Base-by-base conservation (phyloP, 2,113 vertebrate genomes). In the Ornithorhynchus anatinus region DNA sequence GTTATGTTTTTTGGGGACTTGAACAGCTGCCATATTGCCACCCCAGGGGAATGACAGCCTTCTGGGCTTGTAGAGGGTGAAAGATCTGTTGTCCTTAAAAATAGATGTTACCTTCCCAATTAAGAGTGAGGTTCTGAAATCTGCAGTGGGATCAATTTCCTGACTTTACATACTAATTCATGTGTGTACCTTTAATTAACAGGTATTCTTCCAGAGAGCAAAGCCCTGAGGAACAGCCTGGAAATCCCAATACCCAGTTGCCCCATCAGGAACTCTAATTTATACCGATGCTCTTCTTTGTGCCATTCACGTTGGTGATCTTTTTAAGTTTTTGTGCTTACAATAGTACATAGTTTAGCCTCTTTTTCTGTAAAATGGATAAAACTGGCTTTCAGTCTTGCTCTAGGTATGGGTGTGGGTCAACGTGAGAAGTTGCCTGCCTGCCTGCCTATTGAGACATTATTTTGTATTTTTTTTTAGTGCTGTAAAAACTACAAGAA, bases 161-260 rank as follows among this genome's bases (percentile, higher is more conserved):
- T 47, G 3, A 27, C 45, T 25, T 27, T 47, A 7, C 17, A 47
- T 56, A 40, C n/a, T 17, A 39, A 70, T 61, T 14, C 17, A 74
- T 57, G 27, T 6, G 15, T 59, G 40, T 5, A 63, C 8, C 15
- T 31, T 61, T 54, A 60, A 40, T 78, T 78, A 40, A 63, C 90
- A 99, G 98, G 95, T 94, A 19, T 99, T 99, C 81, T 99, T 99
- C 79, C 98, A 98, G 89, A 93, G 94, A 94, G 97, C 96, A 12
- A 97, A 95, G 78, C 96, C 95, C 86, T 99, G 89, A 96, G 83
- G 82, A 85, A 86, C 86, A 82, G 73, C 86, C 87, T 92, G 92
- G 89, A 89, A 88, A 84, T 64, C 88, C 67, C 38, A 39, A 10
- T 77, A 84, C 70, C 80, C 79, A 65, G 82, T 82, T 72, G 64